Evolutionary conservation across 2,888 invertebrate species (phyloP).

Genomic region (Polydesmus complanatus): DNA sequence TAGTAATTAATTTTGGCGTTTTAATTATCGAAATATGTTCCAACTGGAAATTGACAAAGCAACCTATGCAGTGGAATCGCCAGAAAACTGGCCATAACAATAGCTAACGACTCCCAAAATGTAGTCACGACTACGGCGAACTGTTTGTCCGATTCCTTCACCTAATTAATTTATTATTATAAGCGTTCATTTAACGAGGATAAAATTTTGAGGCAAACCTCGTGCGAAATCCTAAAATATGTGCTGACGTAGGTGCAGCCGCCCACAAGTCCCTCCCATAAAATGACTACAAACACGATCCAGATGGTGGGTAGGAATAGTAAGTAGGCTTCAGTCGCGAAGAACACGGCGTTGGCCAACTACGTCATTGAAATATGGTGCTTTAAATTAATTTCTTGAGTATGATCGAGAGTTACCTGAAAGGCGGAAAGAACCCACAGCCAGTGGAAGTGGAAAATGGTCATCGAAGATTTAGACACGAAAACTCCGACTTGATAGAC

Average conservation of each 20-base stretch:
- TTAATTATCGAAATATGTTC: no score
- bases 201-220: not conserved
- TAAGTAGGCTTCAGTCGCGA: not conserved
- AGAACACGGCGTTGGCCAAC: not conserved
- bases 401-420: no score
- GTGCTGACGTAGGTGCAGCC: not conserved
- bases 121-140: not conserved
- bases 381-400: no score
- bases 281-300: not conserved
- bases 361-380: no score
- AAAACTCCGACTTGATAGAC: constrained; percentile 73
- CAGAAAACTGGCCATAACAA: not conserved
- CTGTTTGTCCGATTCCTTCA: not conserved
- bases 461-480: constrained; percentile 64
- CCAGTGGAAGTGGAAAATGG: constrained; percentile 47
- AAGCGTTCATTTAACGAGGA: not conserved
- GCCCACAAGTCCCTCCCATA: not conserved
- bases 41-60: not conserved
- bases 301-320: not conserved
- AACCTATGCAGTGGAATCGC: not conserved
- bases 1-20: no score
- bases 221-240: not conserved
- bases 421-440: constrained; percentile 59
- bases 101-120: not conserved
- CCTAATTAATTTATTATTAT: no score